Conservation (phyloP, 2,888 invertebrate genomes). For the Temnothorax ravouxi region DNA sequence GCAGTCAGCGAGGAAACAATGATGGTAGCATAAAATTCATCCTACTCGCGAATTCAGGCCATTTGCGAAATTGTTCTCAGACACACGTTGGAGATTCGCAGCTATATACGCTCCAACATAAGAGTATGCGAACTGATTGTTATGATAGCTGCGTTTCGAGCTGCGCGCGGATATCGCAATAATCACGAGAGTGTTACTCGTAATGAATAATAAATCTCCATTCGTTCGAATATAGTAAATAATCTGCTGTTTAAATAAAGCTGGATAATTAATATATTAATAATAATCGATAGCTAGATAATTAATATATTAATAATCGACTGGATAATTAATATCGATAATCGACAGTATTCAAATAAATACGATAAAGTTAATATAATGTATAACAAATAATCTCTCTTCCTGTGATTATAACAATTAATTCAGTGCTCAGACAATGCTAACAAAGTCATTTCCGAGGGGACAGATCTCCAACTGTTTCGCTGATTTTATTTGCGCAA, state of each 20-base stretch:
- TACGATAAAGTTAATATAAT: conserved; percentile 31
- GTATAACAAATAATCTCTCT: conserved; percentile 36
- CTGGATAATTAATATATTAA: conserved; percentile 39
- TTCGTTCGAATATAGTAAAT: neutral
- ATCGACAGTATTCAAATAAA: conserved; percentile 16
- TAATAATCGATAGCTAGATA: conserved; percentile 18
- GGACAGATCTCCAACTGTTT: conserved; percentile 4
- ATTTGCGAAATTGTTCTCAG: conserved; percentile 59
- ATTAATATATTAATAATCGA: neutral
- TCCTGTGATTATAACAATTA: conserved; percentile 24
- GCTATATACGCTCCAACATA: neutral
- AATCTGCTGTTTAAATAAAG: conserved; percentile 44
- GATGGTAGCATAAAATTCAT: conserved; percentile 53
- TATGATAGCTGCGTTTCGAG: neutral
- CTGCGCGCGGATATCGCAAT: neutral
- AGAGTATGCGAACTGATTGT: conserved; percentile 6
- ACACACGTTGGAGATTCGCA: conserved; percentile 11
- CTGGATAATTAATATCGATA: conserved; percentile 39
- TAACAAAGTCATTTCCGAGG: conserved; percentile 2
- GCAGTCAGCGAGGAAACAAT: conserved; percentile 16
- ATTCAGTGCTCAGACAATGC: neutral
- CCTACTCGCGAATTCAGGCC: conserved; percentile 47
- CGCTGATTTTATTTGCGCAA: neutral
- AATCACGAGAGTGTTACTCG: conserved; percentile 11
- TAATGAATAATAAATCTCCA: conserved; percentile 32